Conservation (phyloP, 2,888 invertebrate genomes). For the Microplitis deprimator region DNA sequence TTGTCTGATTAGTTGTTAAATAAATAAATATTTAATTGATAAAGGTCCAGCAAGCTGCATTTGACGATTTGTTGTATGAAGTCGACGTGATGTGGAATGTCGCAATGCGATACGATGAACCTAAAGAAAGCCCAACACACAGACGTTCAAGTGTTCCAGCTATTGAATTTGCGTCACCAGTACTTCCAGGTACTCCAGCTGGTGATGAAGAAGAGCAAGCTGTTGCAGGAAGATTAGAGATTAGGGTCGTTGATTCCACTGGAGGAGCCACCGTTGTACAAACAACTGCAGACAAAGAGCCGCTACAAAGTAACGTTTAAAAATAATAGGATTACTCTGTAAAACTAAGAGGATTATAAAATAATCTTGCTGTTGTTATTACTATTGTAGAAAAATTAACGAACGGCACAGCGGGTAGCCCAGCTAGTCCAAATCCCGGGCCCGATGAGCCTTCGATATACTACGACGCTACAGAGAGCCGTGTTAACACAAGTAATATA, state of each 20-base stretch:
- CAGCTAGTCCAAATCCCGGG: conserved; percentile 74
- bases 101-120: conserved; percentile 75
- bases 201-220: conserved; percentile 74
- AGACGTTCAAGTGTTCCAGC: conserved; percentile 70
- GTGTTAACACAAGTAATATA: conserved; percentile 61
- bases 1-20: background rate
- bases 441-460: conserved; percentile 84
- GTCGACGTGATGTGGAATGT: conserved; percentile 89
- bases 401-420: conserved; percentile 67
- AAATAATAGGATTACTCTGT: background rate
- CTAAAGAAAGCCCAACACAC: conserved; percentile 55
- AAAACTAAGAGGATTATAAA: background rate
- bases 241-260: conserved; percentile 76
- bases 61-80: conserved; percentile 85
- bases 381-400: conserved; percentile 62
- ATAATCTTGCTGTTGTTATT: background rate
- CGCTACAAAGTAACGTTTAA: conserved; percentile 61
- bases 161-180: conserved; percentile 57
- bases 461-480: conserved; percentile 85
- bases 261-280: conserved; percentile 69
- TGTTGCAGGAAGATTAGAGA: conserved; percentile 86
- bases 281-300: conserved; percentile 68
- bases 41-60: conserved; percentile 85
- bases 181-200: conserved; percentile 57
- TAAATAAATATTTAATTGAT: background rate